These are phyloP conservation scores for Macaca nemestrina DNA, from an alignment of 2,113 vertebrate genomes.

Conservation along the genomic window DNA sequence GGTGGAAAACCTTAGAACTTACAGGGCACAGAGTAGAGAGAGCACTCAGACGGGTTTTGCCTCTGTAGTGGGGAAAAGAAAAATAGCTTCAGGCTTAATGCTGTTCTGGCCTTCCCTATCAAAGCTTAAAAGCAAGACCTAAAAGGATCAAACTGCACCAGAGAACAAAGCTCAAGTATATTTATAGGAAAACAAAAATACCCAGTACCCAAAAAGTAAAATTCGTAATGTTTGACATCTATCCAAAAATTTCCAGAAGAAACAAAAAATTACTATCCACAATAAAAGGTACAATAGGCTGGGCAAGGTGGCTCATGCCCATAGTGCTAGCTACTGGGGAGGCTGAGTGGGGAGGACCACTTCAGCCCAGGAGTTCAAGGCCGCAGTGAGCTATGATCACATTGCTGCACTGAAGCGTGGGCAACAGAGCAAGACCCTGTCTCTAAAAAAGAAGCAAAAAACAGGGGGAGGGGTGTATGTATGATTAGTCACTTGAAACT, in stretches of 20 bases:
- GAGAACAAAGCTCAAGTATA: background rate
- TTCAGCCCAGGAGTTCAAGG: no score
- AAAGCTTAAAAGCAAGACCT: background rate
- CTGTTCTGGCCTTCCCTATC: background rate
- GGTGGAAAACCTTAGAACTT: background rate
- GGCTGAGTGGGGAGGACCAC: no score
- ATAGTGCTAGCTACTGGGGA: no score
- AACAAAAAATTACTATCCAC: background rate
- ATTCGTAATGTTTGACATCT: background rate
- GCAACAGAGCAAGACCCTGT: no score
- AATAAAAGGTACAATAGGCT: background rate
- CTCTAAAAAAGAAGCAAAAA: no score
- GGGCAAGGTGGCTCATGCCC: no score
- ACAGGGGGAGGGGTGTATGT: background rate
- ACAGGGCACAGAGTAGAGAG: background rate
- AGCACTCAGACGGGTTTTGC: background rate
- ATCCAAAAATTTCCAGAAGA: background rate
- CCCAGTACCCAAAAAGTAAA: background rate
- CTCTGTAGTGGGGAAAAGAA: background rate
- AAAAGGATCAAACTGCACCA: background rate
- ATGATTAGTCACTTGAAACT: background rate
- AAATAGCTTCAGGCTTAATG: background rate
- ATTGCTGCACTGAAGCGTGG: no score
- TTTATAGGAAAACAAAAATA: background rate
- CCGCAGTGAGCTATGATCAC: no score